Evolutionary conservation across 2,888 invertebrate species (phyloP).

Genomic region (Quadriops clusia): DNA sequence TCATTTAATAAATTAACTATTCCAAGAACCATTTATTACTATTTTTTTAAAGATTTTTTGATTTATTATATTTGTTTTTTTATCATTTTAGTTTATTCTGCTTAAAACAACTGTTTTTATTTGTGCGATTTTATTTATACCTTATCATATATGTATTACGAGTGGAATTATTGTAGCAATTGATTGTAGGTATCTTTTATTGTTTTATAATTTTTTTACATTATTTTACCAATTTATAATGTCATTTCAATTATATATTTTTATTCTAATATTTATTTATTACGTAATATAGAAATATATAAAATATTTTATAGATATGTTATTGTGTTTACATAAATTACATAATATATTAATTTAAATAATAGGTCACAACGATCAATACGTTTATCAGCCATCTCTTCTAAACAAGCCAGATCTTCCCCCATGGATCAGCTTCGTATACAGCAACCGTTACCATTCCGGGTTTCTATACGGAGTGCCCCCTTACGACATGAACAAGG

Average conservation of each 20-base stretch:
- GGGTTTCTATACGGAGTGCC: conserved; percentile 81
- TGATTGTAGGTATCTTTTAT: too few relatives aligned
- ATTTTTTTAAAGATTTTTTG: conserved; percentile 1
- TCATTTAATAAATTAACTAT: too few relatives aligned
- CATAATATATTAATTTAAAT: conserved; percentile 15
- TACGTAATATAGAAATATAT: too few relatives aligned
- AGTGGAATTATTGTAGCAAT: too few relatives aligned
- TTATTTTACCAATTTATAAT: too few relatives aligned
- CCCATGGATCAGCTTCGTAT: conserved; percentile 73
- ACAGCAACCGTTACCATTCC: conserved; percentile 62
- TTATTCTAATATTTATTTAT: background rate
- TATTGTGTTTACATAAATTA: too few relatives aligned
- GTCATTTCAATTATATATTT: too few relatives aligned
- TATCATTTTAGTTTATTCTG: conserved; percentile 2
- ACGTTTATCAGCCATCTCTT: conserved; percentile 63
- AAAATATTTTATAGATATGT: too few relatives aligned
- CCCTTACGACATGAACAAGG: conserved; percentile 45
- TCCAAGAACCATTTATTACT: background rate
- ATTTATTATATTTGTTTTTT: conserved; percentile 4
- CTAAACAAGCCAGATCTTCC: conserved; percentile 73
- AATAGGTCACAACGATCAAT: conserved; percentile 47
- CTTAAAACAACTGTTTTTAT: too few relatives aligned
- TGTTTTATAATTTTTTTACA: too few relatives aligned
- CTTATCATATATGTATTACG: too few relatives aligned
- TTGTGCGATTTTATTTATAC: too few relatives aligned